A percentile compares a stretch with the other conserved stretches of the same genome.
phyloP scores from a whole-genome alignment of 2,888 invertebrate species.

The Callyntrura guangdongensis region DNA sequence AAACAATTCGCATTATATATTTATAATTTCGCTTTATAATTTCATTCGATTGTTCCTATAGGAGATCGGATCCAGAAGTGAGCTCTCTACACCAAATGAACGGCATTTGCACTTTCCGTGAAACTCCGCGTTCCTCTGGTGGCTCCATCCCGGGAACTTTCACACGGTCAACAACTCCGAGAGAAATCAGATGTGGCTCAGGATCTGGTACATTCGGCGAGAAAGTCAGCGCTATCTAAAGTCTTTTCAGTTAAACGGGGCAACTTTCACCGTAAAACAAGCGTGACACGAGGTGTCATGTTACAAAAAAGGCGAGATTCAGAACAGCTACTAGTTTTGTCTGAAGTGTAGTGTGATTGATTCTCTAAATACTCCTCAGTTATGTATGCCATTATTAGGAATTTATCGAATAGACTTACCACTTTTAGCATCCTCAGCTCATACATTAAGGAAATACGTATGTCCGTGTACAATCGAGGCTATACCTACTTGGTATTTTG shows the following conservation, averaged over 20 bases:
- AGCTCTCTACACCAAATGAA: slow-evolving; percentile 85
- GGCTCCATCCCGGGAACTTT: slow-evolving; percentile 85
- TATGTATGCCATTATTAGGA: background rate
- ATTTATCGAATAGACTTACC: no score
- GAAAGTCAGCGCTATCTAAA: slow-evolving; percentile 85
- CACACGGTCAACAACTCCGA: slow-evolving; percentile 83
- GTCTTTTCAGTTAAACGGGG: background rate
- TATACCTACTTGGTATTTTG: no score
- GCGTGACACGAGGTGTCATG: no score
- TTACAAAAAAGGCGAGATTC: no score
- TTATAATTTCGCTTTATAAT: no score
- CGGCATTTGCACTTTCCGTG: slow-evolving; percentile 84
- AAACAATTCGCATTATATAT: no score
- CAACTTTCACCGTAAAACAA: no score
- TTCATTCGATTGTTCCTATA: slow-evolving; percentile 27
- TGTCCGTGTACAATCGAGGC: no score
- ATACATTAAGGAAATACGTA: no score
- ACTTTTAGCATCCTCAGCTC: no score
- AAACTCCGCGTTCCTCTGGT: slow-evolving; percentile 85
- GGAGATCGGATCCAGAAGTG: slow-evolving; percentile 84
- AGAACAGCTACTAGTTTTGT: no score
- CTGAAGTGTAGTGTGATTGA: no score
- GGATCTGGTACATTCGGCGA: slow-evolving; percentile 84
- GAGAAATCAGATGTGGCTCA: slow-evolving; percentile 85
- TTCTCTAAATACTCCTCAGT: background rate